These are phyloP conservation scores for Epinephelus malabaricus DNA, from an alignment of 2,797 vertebrate species.

Conservation along the genomic window DNA sequence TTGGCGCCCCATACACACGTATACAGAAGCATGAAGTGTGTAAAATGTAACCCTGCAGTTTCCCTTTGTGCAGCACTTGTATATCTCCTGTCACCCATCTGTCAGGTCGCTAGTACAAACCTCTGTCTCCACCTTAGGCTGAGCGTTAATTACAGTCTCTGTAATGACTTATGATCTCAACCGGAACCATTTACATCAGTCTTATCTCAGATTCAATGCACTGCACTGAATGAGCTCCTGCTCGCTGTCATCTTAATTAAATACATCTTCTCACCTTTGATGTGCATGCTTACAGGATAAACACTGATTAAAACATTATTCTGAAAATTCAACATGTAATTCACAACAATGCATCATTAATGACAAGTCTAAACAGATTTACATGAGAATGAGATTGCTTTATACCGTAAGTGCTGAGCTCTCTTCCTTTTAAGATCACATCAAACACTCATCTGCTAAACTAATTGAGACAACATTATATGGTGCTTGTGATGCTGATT, in stretches of 20 bases:
- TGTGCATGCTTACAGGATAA: constrained; percentile 6
- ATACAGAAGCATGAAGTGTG: not conserved
- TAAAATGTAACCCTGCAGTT: not conserved
- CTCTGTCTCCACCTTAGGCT: constrained; percentile 16
- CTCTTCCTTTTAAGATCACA: constrained; percentile 29
- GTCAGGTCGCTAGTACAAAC: constrained; percentile 26
- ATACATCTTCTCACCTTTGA: constrained; percentile 28
- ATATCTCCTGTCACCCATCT: constrained; percentile 12
- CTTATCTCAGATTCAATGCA: constrained; percentile 53
- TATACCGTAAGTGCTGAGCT: not conserved
- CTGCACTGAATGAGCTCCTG: constrained; percentile 25
- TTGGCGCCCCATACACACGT: not conserved
- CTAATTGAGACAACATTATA: constrained; percentile 11
- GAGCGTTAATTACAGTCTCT: constrained; percentile 50
- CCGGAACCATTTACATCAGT: constrained; percentile 31
- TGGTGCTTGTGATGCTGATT: constrained; percentile 50
- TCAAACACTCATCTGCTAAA: constrained; percentile 28
- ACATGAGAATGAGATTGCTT: constrained; percentile 13
- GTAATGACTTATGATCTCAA: constrained; percentile 45
- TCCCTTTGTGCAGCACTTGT: not conserved
- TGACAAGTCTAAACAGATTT: constrained; percentile 3
- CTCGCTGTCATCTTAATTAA: constrained; percentile 46
- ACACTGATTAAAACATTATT: constrained; percentile 27
- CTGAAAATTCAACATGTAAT: constrained; percentile 9
- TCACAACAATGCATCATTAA: constrained; percentile 25